These are phyloP conservation scores for Aphelenchoides bicaudatus DNA, from an alignment of 2,888 invertebrate genomes.

Conservation along the genomic window DNA sequence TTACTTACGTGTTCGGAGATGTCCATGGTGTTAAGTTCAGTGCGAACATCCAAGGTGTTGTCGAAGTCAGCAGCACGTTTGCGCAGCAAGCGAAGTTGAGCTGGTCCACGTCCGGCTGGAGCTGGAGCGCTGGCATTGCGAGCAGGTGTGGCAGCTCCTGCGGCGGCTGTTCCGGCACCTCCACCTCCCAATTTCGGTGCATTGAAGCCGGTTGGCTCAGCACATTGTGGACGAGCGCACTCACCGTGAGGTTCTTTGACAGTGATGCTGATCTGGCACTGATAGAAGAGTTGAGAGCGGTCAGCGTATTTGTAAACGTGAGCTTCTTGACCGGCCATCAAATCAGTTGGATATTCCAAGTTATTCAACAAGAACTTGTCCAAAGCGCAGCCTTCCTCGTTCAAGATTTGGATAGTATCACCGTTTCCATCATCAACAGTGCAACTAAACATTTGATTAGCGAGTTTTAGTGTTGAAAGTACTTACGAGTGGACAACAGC, in stretches of 20 bases:
- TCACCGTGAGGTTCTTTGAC: constrained; percentile 58
- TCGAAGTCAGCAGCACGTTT: constrained; percentile 43
- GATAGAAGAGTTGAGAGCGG: constrained; percentile 59
- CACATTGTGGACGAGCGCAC: constrained; percentile 55
- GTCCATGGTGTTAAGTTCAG: constrained; percentile 55
- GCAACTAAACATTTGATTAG: constrained; percentile 23
- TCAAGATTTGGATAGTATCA: constrained; percentile 56
- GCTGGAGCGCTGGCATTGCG: constrained; percentile 31
- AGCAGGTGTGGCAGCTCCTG: constrained; percentile 21
- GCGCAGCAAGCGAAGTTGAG: constrained; percentile 48
- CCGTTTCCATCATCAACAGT: constrained; percentile 60
- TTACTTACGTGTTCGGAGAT: constrained; percentile 38
- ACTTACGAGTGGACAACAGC: constrained; percentile 53
- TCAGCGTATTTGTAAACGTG: constrained; percentile 61
- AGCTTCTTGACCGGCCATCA: constrained; percentile 60
- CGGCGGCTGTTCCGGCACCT: constrained; percentile 25
- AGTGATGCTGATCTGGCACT: constrained; percentile 59
- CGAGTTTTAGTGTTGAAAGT: background rate
- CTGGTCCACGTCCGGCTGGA: constrained; percentile 30
- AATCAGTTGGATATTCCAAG: constrained; percentile 59
- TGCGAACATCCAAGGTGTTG: constrained; percentile 56
- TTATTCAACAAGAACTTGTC: constrained; percentile 60
- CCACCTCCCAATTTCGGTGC: constrained; percentile 42
- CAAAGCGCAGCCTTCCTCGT: constrained; percentile 59
- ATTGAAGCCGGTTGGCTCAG: constrained; percentile 56